Evolutionary conservation across 2,888 invertebrate genomes (phyloP).

Genomic region (Conchocele bisecta): DNA sequence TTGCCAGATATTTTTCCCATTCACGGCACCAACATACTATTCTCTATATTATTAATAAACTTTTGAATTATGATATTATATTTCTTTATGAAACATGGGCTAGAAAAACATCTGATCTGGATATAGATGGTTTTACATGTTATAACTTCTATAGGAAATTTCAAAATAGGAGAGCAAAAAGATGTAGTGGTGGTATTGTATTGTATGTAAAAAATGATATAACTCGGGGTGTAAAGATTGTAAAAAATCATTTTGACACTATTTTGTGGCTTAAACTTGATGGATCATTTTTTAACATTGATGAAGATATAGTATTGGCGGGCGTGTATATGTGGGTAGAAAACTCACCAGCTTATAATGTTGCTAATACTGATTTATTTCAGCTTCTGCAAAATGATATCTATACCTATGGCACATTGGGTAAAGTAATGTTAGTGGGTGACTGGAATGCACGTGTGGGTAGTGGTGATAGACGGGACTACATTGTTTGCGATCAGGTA

Average conservation of each 20-base stretch:
- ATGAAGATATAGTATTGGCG: not conserved
- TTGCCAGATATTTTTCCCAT: too few relatives aligned
- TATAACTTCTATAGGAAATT: conserved; percentile 12
- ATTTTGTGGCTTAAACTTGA: conserved; percentile 19
- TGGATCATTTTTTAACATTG: conserved; percentile 10
- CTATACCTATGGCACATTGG: not conserved
- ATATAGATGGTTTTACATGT: conserved; percentile 1
- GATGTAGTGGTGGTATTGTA: conserved; percentile 7
- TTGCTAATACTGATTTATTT: conserved; percentile 15
- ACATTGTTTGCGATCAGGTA: conserved; percentile 12
- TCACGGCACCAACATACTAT: too few relatives aligned
- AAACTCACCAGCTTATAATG: conserved; percentile 15
- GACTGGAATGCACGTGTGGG: conserved; percentile 15
- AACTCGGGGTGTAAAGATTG: conserved; percentile 1
- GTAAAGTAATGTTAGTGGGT: not conserved
- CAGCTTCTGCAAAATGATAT: conserved; percentile 13
- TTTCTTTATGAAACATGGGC: conserved; percentile 27
- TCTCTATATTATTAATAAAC: not conserved
- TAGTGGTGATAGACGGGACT: conserved; percentile 10
- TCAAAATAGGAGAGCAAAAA: conserved; percentile 13
- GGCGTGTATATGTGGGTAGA: conserved; percentile 23
- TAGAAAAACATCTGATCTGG: not conserved
- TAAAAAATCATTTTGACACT: conserved; percentile 11
- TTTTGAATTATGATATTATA: not conserved
- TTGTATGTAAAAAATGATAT: conserved; percentile 1